A percentile compares a stretch with the other conserved stretches of the same genome.
phyloP scores from a whole-genome alignment of 2,888 invertebrate species.

The Trissolcus brochymenae region DNA sequence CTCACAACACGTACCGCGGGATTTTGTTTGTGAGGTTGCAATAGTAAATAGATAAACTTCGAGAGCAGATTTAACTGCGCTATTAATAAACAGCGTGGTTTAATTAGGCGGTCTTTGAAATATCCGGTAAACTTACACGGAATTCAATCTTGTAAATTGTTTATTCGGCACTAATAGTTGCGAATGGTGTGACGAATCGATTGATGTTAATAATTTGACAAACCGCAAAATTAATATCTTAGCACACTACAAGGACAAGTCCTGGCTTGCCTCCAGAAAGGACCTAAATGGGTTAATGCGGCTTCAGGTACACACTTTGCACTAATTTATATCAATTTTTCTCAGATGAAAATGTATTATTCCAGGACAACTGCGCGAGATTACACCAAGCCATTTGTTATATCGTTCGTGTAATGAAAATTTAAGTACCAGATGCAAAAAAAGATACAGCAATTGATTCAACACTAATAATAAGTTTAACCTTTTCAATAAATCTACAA shows the following conservation, averaged over 20 bases:
- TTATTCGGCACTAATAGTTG: slow-evolving; percentile 16
- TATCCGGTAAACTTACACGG: slow-evolving; percentile 8
- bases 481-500: slow-evolving; percentile 16
- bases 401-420: neutral
- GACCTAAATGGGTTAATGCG: slow-evolving; percentile 34
- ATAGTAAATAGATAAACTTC: no score
- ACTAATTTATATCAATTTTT: slow-evolving; percentile 35
- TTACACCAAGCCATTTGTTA: no score
- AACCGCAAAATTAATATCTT: slow-evolving; percentile 25
- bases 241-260: slow-evolving; percentile 32
- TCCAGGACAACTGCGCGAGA: neutral
- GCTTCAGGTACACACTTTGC: neutral
- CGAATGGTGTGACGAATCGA: neutral
- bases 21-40: no score
- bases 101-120: neutral
- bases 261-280: slow-evolving; percentile 26
- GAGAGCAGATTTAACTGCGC: no score
- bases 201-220: slow-evolving; percentile 37
- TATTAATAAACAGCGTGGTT: no score
- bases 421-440: neutral
- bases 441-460: slow-evolving; percentile 8
- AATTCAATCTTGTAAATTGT: slow-evolving; percentile 18
- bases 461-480: slow-evolving; percentile 19
- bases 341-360: neutral
- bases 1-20: no score